Evolutionary conservation across 2,797 vertebrate species (phyloP), one percentile per base, ranked within the genome.

Genomic region (Hoplostethus atlanticus): DNA sequence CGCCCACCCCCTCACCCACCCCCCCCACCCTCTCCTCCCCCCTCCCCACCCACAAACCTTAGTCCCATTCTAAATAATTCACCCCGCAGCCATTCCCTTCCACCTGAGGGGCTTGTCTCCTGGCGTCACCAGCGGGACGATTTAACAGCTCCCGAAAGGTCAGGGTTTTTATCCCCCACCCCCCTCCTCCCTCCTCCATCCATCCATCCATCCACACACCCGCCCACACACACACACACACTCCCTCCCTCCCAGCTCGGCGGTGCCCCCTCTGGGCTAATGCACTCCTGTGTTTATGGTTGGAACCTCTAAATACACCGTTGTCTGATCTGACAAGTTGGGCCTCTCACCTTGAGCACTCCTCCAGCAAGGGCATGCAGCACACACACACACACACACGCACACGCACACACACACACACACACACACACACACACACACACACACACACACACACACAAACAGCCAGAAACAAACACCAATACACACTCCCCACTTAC

Each of bases 81-180:
- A 96, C 89, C 91, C 87, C 75, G 53, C 84, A 94, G 92, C 91
- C 91, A 91, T 92, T 95, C 94, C 90, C 91, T 95, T 95, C 95
- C 94, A 95, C 94, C 94, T 95, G 94, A 95, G 93, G 94, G 93
- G 91, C 91, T 92, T 95, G 94, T 96, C 94, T 95, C 94, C 94
- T 94, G 93, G 94, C 87, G 94, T 95, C 94, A 95, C 93, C 94
- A 94, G 92, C 85, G 87, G 94, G 93, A 93, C 90, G 87, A 94
- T 92, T 95, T 95, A 94, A 95, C 94, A 91, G 92, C 92, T 93
- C 90, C 87, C 71, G 89, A 95, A 95, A 95, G 94, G 95, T 95
- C 94, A 95, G 84, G 71, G 17, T 76, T 89, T 93, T 87, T 84
- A 71, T 74, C 56, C 69, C 79, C 83, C 47, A 71, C 71, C 56